A percentile compares a stretch with the other conserved stretches of the same genome.
phyloP scores from a whole-genome alignment of 2,888 invertebrate genomes.

The Acanthosoma haemorrhoidale region DNA sequence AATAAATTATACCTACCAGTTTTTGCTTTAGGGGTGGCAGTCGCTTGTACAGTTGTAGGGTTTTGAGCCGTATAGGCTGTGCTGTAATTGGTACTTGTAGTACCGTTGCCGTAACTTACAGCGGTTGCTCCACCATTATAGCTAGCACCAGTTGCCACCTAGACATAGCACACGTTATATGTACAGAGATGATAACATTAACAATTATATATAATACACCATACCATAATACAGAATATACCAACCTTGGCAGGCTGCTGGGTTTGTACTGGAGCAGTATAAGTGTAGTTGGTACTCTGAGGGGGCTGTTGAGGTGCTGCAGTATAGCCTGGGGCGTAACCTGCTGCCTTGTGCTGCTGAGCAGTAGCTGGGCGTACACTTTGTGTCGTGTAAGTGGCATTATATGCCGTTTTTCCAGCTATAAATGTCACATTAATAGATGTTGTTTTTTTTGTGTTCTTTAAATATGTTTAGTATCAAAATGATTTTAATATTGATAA shows the following conservation, averaged over 20 bases:
- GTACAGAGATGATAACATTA: background rate
- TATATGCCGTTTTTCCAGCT: slow-evolving; percentile 54
- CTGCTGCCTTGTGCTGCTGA: slow-evolving; percentile 38
- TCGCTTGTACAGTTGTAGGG: slow-evolving; percentile 36
- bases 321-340: slow-evolving; percentile 40
- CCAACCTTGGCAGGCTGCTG: slow-evolving; percentile 35
- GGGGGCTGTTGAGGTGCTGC: slow-evolving; percentile 44
- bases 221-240: background rate
- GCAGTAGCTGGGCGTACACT: slow-evolving; percentile 47
- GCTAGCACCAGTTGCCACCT: slow-evolving; percentile 29
- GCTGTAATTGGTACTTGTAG: slow-evolving; percentile 36
- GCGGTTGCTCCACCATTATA: slow-evolving; percentile 36
- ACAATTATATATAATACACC: background rate
- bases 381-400: slow-evolving; percentile 64
- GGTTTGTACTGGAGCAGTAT: slow-evolving; percentile 44
- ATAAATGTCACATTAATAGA: background rate
- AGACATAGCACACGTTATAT: background rate
- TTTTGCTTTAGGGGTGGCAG: slow-evolving; percentile 39
- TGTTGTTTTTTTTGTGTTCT: too few relatives aligned
- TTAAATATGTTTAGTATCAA: too few relatives aligned
- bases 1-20: slow-evolving; percentile 43
- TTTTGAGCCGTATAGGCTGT: slow-evolving; percentile 36
- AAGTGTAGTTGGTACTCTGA: slow-evolving; percentile 56
- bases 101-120: slow-evolving; percentile 33
- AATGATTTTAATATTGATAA: too few relatives aligned